These are phyloP conservation scores for Actinia equina DNA, from an alignment of 64 coral and sea anemone species.

Conservation along the genomic window DNA sequence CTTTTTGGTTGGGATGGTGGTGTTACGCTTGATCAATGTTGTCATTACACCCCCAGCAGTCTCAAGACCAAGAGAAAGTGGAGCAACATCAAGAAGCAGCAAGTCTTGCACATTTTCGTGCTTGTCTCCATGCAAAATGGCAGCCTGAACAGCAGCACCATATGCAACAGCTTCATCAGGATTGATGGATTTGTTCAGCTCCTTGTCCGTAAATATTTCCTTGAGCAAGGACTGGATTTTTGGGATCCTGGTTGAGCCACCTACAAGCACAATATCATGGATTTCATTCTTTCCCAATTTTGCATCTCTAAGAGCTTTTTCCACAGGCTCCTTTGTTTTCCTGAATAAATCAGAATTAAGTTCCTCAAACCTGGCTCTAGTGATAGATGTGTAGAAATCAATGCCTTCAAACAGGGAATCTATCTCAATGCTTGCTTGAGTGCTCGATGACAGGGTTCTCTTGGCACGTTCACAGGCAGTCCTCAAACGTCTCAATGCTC, in stretches of 20 bases:
- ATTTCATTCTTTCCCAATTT: constrained; percentile 33
- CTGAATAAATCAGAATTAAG: constrained; percentile 43
- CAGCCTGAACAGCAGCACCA: too few species aligned
- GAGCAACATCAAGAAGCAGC: constrained; percentile 77
- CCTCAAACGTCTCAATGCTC: constrained; percentile 61
- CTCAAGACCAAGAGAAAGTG: constrained; percentile 80
- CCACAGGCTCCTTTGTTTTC: constrained; percentile 42
- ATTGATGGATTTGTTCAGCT: too few species aligned
- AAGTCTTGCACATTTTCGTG: constrained; percentile 66
- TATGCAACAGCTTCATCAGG: too few species aligned
- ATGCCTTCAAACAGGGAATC: too few species aligned
- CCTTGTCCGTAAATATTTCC: too few species aligned
- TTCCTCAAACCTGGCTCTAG: constrained; percentile 67
- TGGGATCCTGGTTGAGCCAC: constrained; percentile 75
- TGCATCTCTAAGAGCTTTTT: constrained; percentile 62
- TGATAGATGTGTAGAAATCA: constrained; percentile 69
- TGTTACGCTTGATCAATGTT: constrained; percentile 72
- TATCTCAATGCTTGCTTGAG: too few species aligned
- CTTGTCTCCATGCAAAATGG: too few species aligned
- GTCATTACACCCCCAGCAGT: constrained; percentile 91
- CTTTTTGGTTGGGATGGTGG: constrained; percentile 82
- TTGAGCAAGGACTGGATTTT: constrained; percentile 52
- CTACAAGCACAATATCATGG: constrained; percentile 77
- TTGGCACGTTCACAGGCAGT: constrained; percentile 84
- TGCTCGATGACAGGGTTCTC: too few species aligned